Percentiles rank a stretch among this genome's conserved stretches.
Conservation (phyloP, 2,888 invertebrate genomes). For the Boloria euphrosyne region DNA sequence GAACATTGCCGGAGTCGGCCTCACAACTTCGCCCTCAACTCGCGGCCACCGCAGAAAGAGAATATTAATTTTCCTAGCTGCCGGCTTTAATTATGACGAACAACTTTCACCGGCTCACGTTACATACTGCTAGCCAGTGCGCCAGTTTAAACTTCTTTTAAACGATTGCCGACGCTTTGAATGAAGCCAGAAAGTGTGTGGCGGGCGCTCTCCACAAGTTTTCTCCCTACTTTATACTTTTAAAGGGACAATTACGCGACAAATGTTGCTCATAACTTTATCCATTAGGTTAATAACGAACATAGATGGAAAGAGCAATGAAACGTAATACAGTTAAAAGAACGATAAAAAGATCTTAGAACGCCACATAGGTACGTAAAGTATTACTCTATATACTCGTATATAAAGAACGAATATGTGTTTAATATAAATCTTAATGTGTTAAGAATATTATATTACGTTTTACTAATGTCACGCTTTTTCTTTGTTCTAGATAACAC, state of each 20-base stretch:
- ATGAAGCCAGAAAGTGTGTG: constrained; percentile 44
- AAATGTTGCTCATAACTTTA: constrained; percentile 38
- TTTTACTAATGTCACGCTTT: too few species aligned
- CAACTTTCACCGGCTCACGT: constrained; percentile 67
- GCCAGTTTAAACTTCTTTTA: constrained; percentile 58
- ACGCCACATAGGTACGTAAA: background rate
- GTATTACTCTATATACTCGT: background rate
- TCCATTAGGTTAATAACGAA: constrained; percentile 34
- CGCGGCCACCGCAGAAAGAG: constrained; percentile 53
- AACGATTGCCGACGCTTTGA: constrained; percentile 48
- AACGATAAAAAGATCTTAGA: background rate
- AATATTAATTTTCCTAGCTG: constrained; percentile 68
- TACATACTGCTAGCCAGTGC: constrained; percentile 61
- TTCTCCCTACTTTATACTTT: constrained; percentile 47
- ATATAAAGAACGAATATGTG: background rate
- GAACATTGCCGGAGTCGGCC: constrained; percentile 37
- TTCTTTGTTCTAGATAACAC: too few species aligned
- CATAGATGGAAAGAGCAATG: constrained; percentile 28
- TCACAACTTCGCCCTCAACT: constrained; percentile 40
- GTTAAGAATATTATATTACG: background rate
- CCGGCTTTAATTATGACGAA: constrained; percentile 67
- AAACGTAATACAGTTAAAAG: constrained; percentile 16
- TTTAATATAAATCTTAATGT: background rate
- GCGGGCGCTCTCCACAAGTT: constrained; percentile 47
- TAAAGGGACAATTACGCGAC: constrained; percentile 41